Conservation (phyloP, 2,113 vertebrate genomes). For the Gobius niger region DNA sequence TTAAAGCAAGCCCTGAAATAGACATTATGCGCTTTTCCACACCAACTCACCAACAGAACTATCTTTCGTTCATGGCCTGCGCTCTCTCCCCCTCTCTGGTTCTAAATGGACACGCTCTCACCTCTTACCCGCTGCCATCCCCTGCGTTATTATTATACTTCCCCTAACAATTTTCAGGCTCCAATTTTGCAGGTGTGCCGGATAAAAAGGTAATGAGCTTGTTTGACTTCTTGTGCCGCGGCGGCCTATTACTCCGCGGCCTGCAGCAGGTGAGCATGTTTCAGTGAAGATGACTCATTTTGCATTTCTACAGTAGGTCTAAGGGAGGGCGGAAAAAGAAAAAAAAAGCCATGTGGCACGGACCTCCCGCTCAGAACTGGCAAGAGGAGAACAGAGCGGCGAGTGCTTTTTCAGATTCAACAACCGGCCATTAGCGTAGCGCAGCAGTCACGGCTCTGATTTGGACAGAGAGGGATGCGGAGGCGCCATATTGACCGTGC, state of each 20-base stretch:
- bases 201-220: slow-evolving; percentile 65
- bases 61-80: slow-evolving; percentile 60
- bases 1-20: slow-evolving; percentile 74
- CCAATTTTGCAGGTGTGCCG: slow-evolving; percentile 55
- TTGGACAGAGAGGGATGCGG: slow-evolving; percentile 7
- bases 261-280: slow-evolving; percentile 48
- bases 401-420: slow-evolving; percentile 38
- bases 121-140: slow-evolving; percentile 49
- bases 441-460: slow-evolving; percentile 28
- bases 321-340: slow-evolving; percentile 7
- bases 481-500: slow-evolving; percentile 16
- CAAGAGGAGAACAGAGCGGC: slow-evolving; percentile 17
- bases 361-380: slow-evolving; percentile 46
- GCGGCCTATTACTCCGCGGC: slow-evolving; percentile 47
- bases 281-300: slow-evolving; percentile 51
- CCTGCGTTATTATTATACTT: slow-evolving; percentile 41
- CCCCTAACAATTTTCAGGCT: slow-evolving; percentile 53
- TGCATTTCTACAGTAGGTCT: slow-evolving; percentile 35
- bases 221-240: slow-evolving; percentile 63
- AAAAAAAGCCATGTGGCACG: slow-evolving; percentile 49
- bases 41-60: slow-evolving; percentile 67
- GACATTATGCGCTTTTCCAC: slow-evolving; percentile 72
- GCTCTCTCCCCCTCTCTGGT: slow-evolving; percentile 28
- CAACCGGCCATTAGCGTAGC: slow-evolving; percentile 48
- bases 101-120: slow-evolving; percentile 61